Evolutionary conservation across 2,113 vertebrate genomes (phyloP).

Genomic region (Salvator merianae): DNA sequence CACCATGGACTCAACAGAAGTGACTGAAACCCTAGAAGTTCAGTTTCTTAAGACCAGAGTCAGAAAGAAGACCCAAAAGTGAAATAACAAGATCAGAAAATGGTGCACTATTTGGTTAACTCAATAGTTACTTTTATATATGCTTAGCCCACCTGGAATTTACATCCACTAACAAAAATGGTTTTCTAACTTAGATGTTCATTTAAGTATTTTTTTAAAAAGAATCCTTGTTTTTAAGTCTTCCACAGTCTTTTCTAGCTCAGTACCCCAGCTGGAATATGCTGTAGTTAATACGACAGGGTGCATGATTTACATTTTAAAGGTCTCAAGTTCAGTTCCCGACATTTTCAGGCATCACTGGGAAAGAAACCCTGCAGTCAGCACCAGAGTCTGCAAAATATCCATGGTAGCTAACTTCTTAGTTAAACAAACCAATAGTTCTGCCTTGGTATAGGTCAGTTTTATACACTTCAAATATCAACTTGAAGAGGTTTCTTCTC

Average conservation of each 20-base stretch:
- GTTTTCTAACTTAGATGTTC: background rate
- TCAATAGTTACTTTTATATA: background rate
- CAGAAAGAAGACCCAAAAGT: constrained; percentile 29
- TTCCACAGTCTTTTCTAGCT: background rate
- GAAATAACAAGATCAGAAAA: constrained; percentile 15
- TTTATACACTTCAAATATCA: too few relatives aligned
- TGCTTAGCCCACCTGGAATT: accelerated
- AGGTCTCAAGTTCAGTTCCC: too few relatives aligned
- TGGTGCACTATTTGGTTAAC: background rate
- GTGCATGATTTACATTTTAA: too few relatives aligned
- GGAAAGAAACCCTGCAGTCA: too few relatives aligned
- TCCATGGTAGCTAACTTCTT: too few relatives aligned
- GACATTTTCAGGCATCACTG: too few relatives aligned
- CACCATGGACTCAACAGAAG: constrained; percentile 5
- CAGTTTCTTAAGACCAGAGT: constrained; percentile 24
- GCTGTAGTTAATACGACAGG: too few relatives aligned
- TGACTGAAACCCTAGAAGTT: constrained; percentile 4
- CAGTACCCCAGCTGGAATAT: background rate
- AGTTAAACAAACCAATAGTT: too few relatives aligned
- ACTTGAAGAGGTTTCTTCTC: too few relatives aligned
- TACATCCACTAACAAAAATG: background rate
- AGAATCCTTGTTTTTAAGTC: background rate
- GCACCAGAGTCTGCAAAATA: too few relatives aligned
- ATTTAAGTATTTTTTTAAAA: background rate
- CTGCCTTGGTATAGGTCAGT: too few relatives aligned